Conservation (phyloP, 2,888 invertebrate genomes). For the Alcis repandata region DNA sequence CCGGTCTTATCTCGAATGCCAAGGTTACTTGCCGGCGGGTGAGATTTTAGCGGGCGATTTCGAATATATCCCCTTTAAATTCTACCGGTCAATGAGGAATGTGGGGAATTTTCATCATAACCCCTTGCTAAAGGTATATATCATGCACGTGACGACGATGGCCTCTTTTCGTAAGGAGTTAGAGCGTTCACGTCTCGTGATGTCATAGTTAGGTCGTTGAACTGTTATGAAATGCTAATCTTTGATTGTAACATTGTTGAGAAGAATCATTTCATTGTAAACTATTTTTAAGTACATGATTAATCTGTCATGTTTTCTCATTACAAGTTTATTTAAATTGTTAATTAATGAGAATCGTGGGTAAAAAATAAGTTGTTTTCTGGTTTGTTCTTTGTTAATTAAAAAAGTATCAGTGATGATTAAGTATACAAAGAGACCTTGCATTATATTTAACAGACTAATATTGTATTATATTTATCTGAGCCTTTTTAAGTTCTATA, state of each 20-base stretch:
- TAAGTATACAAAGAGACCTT: neutral
- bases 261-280: slow-evolving; percentile 3
- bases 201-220: slow-evolving; percentile 52
- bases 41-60: slow-evolving; percentile 57
- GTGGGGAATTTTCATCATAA: slow-evolving; percentile 73
- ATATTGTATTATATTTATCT: too few species aligned
- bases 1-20: slow-evolving; percentile 56
- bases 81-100: slow-evolving; percentile 61
- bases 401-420: neutral
- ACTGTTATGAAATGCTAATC: slow-evolving; percentile 37
- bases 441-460: neutral
- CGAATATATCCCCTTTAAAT: slow-evolving; percentile 59
- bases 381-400: neutral
- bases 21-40: slow-evolving; percentile 50
- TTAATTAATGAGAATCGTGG: neutral
- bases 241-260: slow-evolving; percentile 21
- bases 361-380: neutral
- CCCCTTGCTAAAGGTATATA: slow-evolving; percentile 67
- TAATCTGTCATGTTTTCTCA: neutral
- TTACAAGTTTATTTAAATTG: too few species aligned
- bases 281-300: neutral
- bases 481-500: slow-evolving; percentile 13
- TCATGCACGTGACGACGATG: slow-evolving; percentile 65
- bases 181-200: slow-evolving; percentile 51
- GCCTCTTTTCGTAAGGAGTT: neutral